A percentile compares a stretch with the other conserved stretches of the same genome.
phyloP scores from a whole-genome alignment of 1,140 invertebrate species.

The Acromyrmex heyeri region DNA sequence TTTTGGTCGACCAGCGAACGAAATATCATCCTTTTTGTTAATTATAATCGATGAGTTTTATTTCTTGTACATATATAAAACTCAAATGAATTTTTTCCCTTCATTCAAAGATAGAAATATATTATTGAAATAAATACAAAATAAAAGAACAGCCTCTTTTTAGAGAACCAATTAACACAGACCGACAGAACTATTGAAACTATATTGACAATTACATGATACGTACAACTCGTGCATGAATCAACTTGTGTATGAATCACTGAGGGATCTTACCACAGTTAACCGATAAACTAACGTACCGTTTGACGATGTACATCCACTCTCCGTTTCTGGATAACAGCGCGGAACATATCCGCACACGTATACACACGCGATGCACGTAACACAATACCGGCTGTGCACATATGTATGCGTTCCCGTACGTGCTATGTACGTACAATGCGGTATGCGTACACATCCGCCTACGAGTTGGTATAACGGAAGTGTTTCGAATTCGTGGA shows the following conservation, averaged over 20 bases:
- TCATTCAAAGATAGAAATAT: background rate
- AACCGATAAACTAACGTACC: slow-evolving; percentile 60
- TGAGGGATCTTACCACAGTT: slow-evolving; percentile 58
- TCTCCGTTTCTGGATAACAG: slow-evolving; percentile 47
- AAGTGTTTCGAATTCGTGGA: slow-evolving; percentile 43
- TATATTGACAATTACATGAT: background rate
- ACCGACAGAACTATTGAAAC: background rate
- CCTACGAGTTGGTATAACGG: slow-evolving; percentile 44
- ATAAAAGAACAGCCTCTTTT: background rate
- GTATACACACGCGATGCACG: background rate
- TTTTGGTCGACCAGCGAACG: background rate
- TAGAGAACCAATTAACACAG: background rate
- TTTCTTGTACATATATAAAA: background rate
- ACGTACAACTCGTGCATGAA: background rate
- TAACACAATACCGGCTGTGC: slow-evolving; percentile 37
- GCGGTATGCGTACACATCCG: slow-evolving; percentile 34
- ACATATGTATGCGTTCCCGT: slow-evolving; percentile 33
- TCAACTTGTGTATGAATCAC: slow-evolving; percentile 19
- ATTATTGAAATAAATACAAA: background rate
- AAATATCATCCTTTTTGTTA: slow-evolving; percentile 1
- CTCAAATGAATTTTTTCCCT: background rate
- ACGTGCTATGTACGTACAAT: slow-evolving; percentile 28
- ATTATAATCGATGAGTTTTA: background rate
- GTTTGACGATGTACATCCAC: slow-evolving; percentile 33
- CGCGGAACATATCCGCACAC: slow-evolving; percentile 13